phyloP scores from a whole-genome alignment of 1,140 invertebrate genomes.

The Gonioctena quinquepunctata region DNA sequence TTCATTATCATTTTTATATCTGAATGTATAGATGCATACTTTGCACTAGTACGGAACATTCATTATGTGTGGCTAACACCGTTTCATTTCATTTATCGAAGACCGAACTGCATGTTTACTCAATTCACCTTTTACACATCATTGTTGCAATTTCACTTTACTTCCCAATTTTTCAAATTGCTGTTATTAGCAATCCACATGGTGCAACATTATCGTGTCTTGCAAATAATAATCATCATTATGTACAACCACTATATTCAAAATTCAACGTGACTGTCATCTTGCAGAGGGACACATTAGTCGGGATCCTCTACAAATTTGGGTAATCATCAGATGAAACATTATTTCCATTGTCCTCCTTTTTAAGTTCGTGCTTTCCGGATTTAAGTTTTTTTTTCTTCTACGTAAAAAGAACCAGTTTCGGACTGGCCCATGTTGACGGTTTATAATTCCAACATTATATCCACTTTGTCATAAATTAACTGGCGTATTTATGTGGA shows the following conservation, averaged over 20 bases:
- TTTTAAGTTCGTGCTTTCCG: not conserved
- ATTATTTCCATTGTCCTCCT: not conserved
- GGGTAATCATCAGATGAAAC: not conserved
- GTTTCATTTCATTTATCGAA: too few species aligned
- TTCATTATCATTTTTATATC: too few species aligned
- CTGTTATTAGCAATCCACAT: not conserved
- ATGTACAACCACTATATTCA: not conserved
- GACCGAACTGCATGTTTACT: too few species aligned
- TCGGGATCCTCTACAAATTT: not conserved
- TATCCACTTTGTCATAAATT: too few species aligned
- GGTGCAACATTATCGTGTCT: not conserved
- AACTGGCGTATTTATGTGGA: too few species aligned
- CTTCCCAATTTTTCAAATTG: not conserved
- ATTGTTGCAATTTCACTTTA: not conserved
- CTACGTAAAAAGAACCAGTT: too few species aligned
- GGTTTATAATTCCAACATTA: too few species aligned
- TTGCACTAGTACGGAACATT: too few species aligned
- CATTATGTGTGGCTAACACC: too few species aligned
- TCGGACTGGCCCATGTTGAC: too few species aligned
- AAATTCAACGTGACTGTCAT: not conserved
- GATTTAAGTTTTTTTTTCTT: not conserved
- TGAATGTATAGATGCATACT: too few species aligned
- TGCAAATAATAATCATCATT: not conserved
- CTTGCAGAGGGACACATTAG: not conserved
- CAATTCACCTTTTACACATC: not conserved